Evolutionary conservation across 1,140 invertebrate genomes (phyloP), one percentile per base, ranked within the genome.

Genomic region (Tribolium madens): DNA sequence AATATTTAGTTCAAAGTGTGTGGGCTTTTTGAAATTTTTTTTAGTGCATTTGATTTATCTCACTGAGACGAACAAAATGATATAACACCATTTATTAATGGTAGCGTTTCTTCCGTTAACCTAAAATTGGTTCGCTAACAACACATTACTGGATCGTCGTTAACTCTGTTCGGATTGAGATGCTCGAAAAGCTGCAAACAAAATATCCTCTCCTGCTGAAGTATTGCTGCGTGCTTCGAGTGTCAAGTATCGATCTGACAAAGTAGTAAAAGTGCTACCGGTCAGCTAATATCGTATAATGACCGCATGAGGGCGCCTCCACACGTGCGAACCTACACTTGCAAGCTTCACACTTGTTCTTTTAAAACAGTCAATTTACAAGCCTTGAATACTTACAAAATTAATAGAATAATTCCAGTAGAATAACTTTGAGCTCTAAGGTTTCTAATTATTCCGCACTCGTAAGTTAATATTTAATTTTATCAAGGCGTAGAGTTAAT

Each of bases 401-500:
- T 84, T 84, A 83, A 83, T 80, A 79, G 77, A 83, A 81, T 78
- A 84, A 81, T 81, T 78, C 80, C 76, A 78, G 68, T 57, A 70
- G 81, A 84, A 82, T 81, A 84, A 83, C 82, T 84, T 76, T 68
- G 47, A 75, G 79, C 76, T 77, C 76, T 64, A 80, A 81, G 78
- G 77, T 79, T 79, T 81, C 82, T 84, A 84, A 84, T 84, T 84
- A 84, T 84, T 84, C 81, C 79, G 79, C 79, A 78, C 82, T 82
- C 79, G 83, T 82, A 81, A 84, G 83, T 84, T 84, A 84, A 84
- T 84, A 84, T 84, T 84, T 84, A 84, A 84, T 83, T 84, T 83
- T 82, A 84, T 82, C 81, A 74, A 74, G 78, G 80, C 78, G 76
- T 79, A 73, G 77, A 75, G 79, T 83, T 81, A 83, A 82, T 83